Evolutionary conservation across 2,113 vertebrate species (phyloP), one percentile per base, ranked within the genome.

Genomic region (Laterallus jamaicensis): DNA sequence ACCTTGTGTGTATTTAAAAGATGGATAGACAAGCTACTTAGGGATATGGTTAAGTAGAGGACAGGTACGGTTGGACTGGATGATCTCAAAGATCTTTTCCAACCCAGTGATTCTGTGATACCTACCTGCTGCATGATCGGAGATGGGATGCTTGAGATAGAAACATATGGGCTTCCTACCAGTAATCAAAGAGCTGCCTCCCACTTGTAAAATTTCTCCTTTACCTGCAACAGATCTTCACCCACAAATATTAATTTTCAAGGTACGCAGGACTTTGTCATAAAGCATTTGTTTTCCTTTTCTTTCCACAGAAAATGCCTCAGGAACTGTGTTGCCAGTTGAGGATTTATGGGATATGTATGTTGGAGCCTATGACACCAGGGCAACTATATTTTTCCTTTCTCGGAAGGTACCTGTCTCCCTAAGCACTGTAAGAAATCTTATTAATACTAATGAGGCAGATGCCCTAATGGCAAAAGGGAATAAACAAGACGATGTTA

Each of bases 371-470:
- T 68, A 11, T 62, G 58, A 67, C 66, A 86, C 5, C 25, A 22
- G 49, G 42, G 58, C 56, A 70, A 86, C 90, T 71, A 85, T 47
- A 93, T 86, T 86, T 71, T 80, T 55, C 40, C 52, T 79, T 91
- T 88, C 67, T 93, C 91, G 58, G 78, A 69, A 86, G 32, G 21
- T 67, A 58, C 11, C 8, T 44, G 8, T 62, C 31, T 73, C 86
- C 55, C 54, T 20, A 10, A 82, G 49, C 55, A 82, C 54, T n/a
- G 2, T 6, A 32, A 20, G n/a, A 87, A 82, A 93, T 60, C 55
- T 40, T 68, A 39, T 92, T 96, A 90, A 92, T 90, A 74, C 31
- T 85, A 90, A 82, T 35, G 28, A 93, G 17, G 26, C 66, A 92
- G 59, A 83, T 84, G 44, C 25, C 31, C 31, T 74, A 60, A 86